Percentiles rank a stretch among this genome's conserved stretches.
These are phyloP conservation scores for Phrynocephalus guinanensis DNA, from an alignment of 2,797 vertebrate species.

Conservation along the genomic window DNA sequence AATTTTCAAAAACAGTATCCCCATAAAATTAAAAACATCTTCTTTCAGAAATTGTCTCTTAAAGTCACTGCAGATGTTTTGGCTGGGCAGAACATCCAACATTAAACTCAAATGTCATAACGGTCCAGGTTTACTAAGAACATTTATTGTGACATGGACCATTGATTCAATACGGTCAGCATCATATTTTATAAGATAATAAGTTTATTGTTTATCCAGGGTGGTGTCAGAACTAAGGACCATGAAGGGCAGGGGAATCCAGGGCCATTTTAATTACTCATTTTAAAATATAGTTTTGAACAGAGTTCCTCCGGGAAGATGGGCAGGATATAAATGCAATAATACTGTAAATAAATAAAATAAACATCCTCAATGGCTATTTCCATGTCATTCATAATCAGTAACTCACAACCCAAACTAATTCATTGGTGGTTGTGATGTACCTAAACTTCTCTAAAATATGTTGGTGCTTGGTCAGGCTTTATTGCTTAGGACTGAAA, in stretches of 20 bases:
- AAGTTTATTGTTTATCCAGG: neutral
- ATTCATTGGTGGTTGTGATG: neutral
- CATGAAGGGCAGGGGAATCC: neutral
- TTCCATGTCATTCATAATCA: slow-evolving; percentile 17
- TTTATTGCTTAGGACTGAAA: slow-evolving; percentile 23
- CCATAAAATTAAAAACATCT: neutral
- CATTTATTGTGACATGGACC: neutral
- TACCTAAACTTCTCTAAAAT: slow-evolving; percentile 7
- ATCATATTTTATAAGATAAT: neutral
- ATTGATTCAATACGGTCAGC: neutral
- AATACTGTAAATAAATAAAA: too few relatives aligned
- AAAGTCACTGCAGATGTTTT: slow-evolving; percentile 2
- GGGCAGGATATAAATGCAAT: too few relatives aligned
- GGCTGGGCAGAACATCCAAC: neutral
- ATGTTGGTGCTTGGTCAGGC: slow-evolving; percentile 24
- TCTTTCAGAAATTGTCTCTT: neutral
- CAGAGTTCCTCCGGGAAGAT: too few relatives aligned
- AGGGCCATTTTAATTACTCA: neutral
- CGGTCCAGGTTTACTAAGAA: neutral
- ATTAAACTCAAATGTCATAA: neutral
- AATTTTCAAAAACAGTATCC: neutral
- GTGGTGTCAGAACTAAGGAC: neutral
- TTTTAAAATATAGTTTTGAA: neutral
- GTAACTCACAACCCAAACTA: slow-evolving; percentile 8
- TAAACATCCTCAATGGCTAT: neutral